These are phyloP conservation scores for Athalia cordata DNA, from an alignment of 2,888 invertebrate species.

Conservation along the genomic window DNA sequence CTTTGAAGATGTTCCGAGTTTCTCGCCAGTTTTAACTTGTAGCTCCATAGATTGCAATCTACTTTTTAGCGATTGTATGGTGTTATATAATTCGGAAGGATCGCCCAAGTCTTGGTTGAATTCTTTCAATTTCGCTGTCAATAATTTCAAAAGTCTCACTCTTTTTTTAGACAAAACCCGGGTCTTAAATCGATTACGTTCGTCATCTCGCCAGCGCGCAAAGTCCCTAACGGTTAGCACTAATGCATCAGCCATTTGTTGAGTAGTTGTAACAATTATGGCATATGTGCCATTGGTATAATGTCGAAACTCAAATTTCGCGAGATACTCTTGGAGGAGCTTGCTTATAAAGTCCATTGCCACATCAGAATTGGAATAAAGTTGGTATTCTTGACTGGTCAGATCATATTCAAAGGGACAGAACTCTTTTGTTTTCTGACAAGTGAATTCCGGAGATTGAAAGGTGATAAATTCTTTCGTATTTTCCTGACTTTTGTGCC, in stretches of 20 bases:
- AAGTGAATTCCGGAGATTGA: too few species aligned
- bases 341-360: slow-evolving; percentile 11
- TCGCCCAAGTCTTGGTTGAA: slow-evolving; percentile 75
- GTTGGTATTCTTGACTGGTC: neutral
- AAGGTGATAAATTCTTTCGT: too few species aligned
- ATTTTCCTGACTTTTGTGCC: neutral
- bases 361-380: neutral
- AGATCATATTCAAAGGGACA: too few species aligned
- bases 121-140: slow-evolving; percentile 71
- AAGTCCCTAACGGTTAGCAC: slow-evolving; percentile 11
- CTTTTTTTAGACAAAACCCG: slow-evolving; percentile 11
- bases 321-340: neutral
- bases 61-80: slow-evolving; percentile 73
- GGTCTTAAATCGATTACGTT: slow-evolving; percentile 16
- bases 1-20: neutral
- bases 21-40: slow-evolving; percentile 3
- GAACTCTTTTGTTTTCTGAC: too few species aligned
- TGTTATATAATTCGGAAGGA: slow-evolving; percentile 73
- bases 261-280: neutral
- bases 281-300: neutral
- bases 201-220: neutral
- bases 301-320: slow-evolving; percentile 10
- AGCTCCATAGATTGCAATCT: slow-evolving; percentile 55
- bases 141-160: slow-evolving; percentile 6
- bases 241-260: neutral